Evolutionary conservation across 2,113 vertebrate genomes (phyloP), one percentile per base, ranked within the genome.

Genomic region (Muntiacus reevesi): DNA sequence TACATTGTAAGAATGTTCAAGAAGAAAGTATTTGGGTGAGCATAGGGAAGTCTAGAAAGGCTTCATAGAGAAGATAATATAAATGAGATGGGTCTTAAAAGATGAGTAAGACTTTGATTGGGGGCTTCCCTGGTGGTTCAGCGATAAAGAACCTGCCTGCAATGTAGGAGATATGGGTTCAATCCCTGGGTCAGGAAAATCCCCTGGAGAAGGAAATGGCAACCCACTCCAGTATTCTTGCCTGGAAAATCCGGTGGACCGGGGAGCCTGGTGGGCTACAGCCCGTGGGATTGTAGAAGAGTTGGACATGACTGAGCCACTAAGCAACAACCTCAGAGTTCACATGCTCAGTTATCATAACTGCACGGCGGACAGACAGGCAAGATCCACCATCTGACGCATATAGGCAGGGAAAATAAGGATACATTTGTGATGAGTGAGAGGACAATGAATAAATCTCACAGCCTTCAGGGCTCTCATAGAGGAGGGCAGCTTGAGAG

Each of bases 1-100:
- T 50, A 12, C 23, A 79, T 81, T 62, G 5, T 89, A 96, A 94
- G 67, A 85, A 81, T 94, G 57, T 87, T 96, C 33, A 84, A 92
- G 27, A 93, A 90, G 54, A 52, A 95, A 83, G 33, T 76, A 59
- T 78, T 94, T 97, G 60, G 94, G 60, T 96, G 40, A 78, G n/a
- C 33, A 3, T 89, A 64, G 21, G 5, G 43, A 87, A 60, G 30
- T 90, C 81, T 89, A 60, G 79, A 67, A 94, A 82, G 11, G 6
- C n/a, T 89, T 91, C 57, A 85, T 1, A 84, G 59, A 92, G 55
- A 87, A 89, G 78, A 52, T 57, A 27, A 57, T 94, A 33, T 95
- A n/a, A 85, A 55, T 79, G 54, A 95, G 91, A 60, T 90, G 67
- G 84, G 19, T 84, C 50, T 95, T 87, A 50, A 96, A 76, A 95